Base-by-base conservation (phyloP, 2,888 invertebrate genomes). In the Hemaris fuciformis region DNA sequence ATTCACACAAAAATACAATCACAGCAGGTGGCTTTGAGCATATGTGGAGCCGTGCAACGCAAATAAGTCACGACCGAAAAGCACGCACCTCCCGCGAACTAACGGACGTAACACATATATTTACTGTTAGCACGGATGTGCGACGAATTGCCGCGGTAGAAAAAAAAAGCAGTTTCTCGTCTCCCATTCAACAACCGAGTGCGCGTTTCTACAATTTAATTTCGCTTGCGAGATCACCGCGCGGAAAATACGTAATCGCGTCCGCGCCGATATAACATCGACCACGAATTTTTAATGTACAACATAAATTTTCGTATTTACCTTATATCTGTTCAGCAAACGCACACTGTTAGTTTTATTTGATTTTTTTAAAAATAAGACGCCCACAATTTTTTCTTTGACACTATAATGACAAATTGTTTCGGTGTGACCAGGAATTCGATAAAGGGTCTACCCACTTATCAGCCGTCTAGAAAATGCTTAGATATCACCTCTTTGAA, bases 91-190 rank as follows among this genome's bases (percentile, higher is more conserved):
- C 85, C 85, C 84, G 75, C 84, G 62, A 69, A 75, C 77, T 81
- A 87, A 83, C 88, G 87, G 89, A 81, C 76, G 81, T 84, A 79
- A 76, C 80, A 84, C 81, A 82, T 81, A 70, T 73, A 71, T 82
- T 78, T 82, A 87, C 84, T 81, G 85, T 87, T 86, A 83, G 64
- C 71, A 70, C 74, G 72, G 66, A 75, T 72, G 76, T 66, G 70
- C 71, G 71, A 71, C 71, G 72, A 67, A 65, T 67, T 75, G 18
- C 53, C 71, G 72, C 70, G 66, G 62, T 45, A 23, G 63, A 68
- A 64, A 69, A 73, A n/a, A 73, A 77, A 83, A 85, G 83, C 77
- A 69, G 84, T 84, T 80, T 83, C 83, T 83, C 86, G 75, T 77
- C 82, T 86, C 85, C 80, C 73, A 76, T 76, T 74, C 72, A 73